These are phyloP conservation scores for Dioctria linearis DNA, from an alignment of 2,888 invertebrate genomes.

Conservation along the genomic window DNA sequence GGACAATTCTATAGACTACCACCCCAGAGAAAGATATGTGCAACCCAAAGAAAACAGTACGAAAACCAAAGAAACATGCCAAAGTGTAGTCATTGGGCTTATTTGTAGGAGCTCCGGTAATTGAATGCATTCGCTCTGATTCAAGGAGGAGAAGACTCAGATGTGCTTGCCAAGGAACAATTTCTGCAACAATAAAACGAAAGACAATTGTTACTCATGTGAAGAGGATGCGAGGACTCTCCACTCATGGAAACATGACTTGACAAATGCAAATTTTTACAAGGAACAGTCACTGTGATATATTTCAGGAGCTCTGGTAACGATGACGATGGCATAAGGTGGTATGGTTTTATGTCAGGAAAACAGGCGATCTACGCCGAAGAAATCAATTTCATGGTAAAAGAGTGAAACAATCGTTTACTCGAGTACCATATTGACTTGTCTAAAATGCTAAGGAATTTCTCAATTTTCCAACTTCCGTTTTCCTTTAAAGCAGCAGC, in stretches of 20 bases:
- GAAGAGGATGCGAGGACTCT: neutral
- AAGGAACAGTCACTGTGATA: neutral
- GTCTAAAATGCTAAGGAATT: conserved; percentile 21
- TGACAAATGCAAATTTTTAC: conserved; percentile 55
- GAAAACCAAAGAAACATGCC: conserved; percentile 9
- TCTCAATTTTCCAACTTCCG: neutral
- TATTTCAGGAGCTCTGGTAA: neutral
- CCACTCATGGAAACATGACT: conserved; percentile 1
- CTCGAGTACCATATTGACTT: conserved; percentile 31
- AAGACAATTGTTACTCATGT: conserved; percentile 33
- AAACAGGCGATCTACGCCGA: neutral
- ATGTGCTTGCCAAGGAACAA: conserved; percentile 15
- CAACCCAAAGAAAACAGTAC: neutral
- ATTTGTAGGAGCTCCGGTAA: conserved; percentile 21
- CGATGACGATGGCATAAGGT: neutral
- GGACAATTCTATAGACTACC: conserved; percentile 13
- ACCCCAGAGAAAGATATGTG: neutral
- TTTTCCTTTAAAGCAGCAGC: neutral
- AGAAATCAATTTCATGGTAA: conserved; percentile 23
- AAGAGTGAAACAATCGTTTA: neutral
- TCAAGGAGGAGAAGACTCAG: conserved; percentile 10
- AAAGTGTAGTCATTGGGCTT: conserved; percentile 7
- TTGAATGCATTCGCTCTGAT: conserved; percentile 55
- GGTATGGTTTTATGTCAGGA: neutral
- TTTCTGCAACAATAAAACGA: conserved; percentile 5